A percentile compares a stretch with the other conserved stretches of the same genome.
Conservation (phyloP, 2,113 vertebrate genomes). For the Hystrix brachyura region DNA sequence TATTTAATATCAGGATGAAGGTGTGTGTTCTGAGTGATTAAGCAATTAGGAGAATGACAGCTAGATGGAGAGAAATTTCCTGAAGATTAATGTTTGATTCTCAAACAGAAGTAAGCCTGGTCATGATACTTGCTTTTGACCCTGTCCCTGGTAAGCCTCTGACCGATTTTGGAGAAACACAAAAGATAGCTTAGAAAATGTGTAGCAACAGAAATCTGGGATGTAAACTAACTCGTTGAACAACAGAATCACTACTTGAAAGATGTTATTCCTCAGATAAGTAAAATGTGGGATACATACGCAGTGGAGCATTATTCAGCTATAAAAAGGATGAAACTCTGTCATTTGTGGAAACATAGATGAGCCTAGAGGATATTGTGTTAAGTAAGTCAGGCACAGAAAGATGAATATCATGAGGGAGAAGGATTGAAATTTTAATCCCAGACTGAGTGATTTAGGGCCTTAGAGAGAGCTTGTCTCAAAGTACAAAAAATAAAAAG, state of each 20-base stretch:
- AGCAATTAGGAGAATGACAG: not conserved
- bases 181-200: not conserved
- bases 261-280: not conserved
- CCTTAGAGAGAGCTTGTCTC: not conserved
- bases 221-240: not conserved
- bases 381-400: not conserved
- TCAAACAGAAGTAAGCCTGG: slow-evolving; percentile 3
- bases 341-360: not conserved
- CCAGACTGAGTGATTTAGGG: not conserved
- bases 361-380: not conserved
- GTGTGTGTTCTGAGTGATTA: not conserved
- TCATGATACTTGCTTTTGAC: not conserved
- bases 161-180: not conserved
- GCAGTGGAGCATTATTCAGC: not conserved
- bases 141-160: not conserved
- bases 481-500: not conserved
- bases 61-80: not conserved
- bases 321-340: not conserved
- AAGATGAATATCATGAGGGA: not conserved
- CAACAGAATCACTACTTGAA: not conserved
- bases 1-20: not conserved
- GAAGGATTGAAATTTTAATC: not conserved
- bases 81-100: not conserved
- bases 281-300: not conserved
- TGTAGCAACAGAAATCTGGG: not conserved